Base-by-base conservation (phyloP, 2,113 vertebrate species). In the Oreotrochilus melanogaster region DNA sequence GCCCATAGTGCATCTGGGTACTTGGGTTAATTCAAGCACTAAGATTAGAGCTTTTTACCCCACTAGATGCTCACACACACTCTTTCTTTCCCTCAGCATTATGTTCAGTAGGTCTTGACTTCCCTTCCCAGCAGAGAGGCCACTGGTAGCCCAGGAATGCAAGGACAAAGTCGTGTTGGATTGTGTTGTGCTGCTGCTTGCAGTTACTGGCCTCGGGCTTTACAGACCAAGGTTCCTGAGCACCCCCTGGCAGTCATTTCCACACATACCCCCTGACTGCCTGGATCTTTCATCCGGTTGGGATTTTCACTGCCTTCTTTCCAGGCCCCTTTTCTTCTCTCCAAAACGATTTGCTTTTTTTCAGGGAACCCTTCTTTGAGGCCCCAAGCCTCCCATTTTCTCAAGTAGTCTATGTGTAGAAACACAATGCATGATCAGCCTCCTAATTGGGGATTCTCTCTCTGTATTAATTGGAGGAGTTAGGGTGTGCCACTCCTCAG, bases 101-200 rank as follows among this genome's bases (percentile, higher is more conserved):
- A 18, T 43, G 53, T 54, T 89, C 35, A 51, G 39, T 50, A 62
- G 19, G 14, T 86, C 35, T 78, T 85, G 45, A 27, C 51, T 62
- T 88, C 42, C 25, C 22, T 83, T 86, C 33, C n/a, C 35, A 56
- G 64, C 22, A 58, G 35, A 19, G 8, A 58, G 14, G 19, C 56
- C 37, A 37, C 2, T 24, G 24, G 35, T 86, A 54, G 11, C 60
- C 58, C 4, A 1, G 62, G 18, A 92, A 25, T 4, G 1, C 39
- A 69, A 17, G n/a, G 33, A 45, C 13, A 39, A 76, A 89, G 22
- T 45, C 1, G 0, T 27, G 7, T 11, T 88, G 43, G 28, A 42
- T n/a, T n/a, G 35, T 39, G 21, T 9, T 83, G 24, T 57, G 72
- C 58, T 0, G 0, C 30, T 92, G 33, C 31, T 86, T 0, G 0